Evolutionary conservation across 1,140 invertebrate species (phyloP).

Genomic region (Pogonomyrmex californicus): DNA sequence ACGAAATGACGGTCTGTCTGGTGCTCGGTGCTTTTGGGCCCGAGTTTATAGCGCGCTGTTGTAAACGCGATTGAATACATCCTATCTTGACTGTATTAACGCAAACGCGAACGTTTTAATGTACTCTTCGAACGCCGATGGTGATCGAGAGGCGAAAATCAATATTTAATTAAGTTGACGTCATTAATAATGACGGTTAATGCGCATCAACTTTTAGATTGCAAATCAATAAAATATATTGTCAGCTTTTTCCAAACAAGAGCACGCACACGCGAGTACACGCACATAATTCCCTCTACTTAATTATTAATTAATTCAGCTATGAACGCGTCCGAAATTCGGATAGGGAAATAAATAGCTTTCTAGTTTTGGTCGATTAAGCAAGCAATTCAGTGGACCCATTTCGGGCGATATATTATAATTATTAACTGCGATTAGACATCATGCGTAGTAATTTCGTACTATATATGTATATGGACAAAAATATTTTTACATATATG

Average conservation of each 20-base stretch:
- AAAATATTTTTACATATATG: background rate
- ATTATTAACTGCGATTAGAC: background rate
- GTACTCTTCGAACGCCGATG: background rate
- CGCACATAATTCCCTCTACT: background rate
- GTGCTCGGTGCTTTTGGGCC: slow-evolving; percentile 4
- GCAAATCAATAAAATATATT: background rate
- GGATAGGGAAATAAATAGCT: slow-evolving; percentile 20
- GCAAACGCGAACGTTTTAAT: background rate
- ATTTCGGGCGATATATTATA: background rate
- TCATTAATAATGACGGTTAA: slow-evolving; percentile 18
- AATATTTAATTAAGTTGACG: background rate
- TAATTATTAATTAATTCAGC: slow-evolving; percentile 39
- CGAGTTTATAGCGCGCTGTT: background rate
- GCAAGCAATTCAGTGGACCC: background rate
- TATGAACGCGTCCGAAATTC: background rate
- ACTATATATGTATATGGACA: background rate
- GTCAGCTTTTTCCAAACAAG: background rate
- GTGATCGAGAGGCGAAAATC: background rate
- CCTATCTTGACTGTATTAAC: background rate
- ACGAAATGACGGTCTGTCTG: slow-evolving; percentile 24
- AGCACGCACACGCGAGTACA: background rate
- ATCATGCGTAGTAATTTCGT: background rate
- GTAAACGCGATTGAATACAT: background rate
- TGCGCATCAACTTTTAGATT: background rate
- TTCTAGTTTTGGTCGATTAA: slow-evolving; percentile 35